Evolutionary conservation across 2,888 invertebrate genomes (phyloP), one percentile per base, ranked within the genome.

Genomic region (Amphimallon solstitiale): DNA sequence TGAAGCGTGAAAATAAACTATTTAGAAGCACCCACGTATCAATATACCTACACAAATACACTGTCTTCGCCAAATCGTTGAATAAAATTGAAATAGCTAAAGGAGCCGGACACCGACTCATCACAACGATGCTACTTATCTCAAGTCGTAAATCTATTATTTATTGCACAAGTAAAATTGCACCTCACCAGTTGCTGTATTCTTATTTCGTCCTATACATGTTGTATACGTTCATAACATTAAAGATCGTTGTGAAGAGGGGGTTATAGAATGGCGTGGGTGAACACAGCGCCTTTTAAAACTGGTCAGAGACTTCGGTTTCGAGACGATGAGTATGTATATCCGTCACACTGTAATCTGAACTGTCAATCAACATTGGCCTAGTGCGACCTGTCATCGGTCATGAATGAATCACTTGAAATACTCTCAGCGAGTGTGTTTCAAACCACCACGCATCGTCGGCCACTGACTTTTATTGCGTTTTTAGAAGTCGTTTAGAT

Each of bases 331-430:
- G 68, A 66, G 65, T 70, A 68, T 70, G 65, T 70, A 68, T 70
- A 73, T 73, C 68, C 69, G 72, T 74, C 72, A 71, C 67, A 64
- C 65, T 67, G 69, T 70, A 74, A 74, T 74, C 74, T 67, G 38
- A 52, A 45, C 68, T 71, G 72, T 74, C 72, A 74, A 74, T 74
- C 72, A 74, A 70, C 68, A 66, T 59, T 70, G 64, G 65, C 72
- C 71, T 70, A 70, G 71, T 70, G 72, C 65, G 68, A 69, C 63
- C 71, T 71, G 72, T 72, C 73, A 70, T 67, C 70, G 67, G 46
- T 54, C 64, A 64, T 64, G 64, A 64, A 64, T 64, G 64, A 64
- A 64, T 64, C 64, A 64, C 64, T 64, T 64, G 64, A 64, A 56
- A 64, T 56, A 64, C 64, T 64, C 56, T 46, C 64, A 45, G 37